Conservation (phyloP, 2,888 invertebrate species). For the Meteorus colon region DNA sequence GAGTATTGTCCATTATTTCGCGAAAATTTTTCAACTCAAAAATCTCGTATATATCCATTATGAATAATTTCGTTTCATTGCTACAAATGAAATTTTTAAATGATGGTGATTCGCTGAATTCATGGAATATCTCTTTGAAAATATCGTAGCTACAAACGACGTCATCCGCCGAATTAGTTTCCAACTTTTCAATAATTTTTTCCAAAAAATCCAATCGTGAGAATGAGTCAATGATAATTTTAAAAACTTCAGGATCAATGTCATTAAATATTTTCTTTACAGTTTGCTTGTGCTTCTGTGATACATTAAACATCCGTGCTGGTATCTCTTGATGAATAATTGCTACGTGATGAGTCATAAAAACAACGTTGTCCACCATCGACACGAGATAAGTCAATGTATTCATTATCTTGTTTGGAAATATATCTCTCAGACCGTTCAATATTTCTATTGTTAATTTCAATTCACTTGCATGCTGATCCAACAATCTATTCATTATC, state of each 20-base stretch:
- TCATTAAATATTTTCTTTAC: conserved; percentile 58
- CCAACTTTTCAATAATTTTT: conserved; percentile 54
- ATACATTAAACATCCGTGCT: conserved; percentile 58
- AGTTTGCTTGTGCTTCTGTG: conserved; percentile 55
- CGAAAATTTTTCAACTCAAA: conserved; percentile 61
- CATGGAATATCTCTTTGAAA: conserved; percentile 59
- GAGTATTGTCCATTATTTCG: conserved; percentile 58
- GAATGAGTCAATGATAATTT: conserved; percentile 58
- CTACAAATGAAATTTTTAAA: conserved; percentile 58
- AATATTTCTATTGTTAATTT: conserved; percentile 61
- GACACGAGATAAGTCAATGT: conserved; percentile 61
- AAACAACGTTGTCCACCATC: conserved; percentile 57
- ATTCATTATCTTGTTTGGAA: conserved; percentile 60
- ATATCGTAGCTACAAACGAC: conserved; percentile 57
- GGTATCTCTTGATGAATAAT: conserved; percentile 60
- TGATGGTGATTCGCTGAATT: conserved; percentile 51
- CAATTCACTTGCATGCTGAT: conserved; percentile 56
- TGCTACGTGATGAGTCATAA: conserved; percentile 61
- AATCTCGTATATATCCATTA: conserved; percentile 59
- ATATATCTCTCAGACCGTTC: conserved; percentile 57
- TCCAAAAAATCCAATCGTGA: conserved; percentile 59
- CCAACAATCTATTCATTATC: conserved; percentile 58
- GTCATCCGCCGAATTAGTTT: conserved; percentile 48
- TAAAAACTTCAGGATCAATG: conserved; percentile 60
- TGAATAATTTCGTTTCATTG: conserved; percentile 59